A percentile compares a stretch with the other conserved stretches of the same genome.
Conservation (phyloP, 2,888 invertebrate species). For the Mycalesis mineus region DNA sequence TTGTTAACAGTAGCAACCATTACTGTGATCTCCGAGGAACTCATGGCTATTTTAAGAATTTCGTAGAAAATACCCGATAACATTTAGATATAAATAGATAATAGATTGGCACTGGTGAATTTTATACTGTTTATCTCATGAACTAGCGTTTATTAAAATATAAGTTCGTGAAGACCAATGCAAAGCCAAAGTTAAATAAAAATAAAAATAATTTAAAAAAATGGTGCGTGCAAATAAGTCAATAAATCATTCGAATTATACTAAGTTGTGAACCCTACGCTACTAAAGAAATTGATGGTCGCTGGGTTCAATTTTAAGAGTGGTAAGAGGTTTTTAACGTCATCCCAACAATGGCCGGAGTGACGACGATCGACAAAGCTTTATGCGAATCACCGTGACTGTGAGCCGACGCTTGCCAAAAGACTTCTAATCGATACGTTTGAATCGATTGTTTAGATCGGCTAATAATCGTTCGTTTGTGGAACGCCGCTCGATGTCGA, state of each 20-base stretch:
- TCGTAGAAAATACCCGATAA: too few relatives aligned
- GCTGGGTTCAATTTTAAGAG: slow-evolving; percentile 21
- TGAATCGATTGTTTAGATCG: slow-evolving; percentile 40
- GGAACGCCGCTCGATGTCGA: slow-evolving; percentile 42
- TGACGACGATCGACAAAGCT: slow-evolving; percentile 17
- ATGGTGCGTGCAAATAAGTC: too few relatives aligned
- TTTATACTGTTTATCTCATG: too few relatives aligned
- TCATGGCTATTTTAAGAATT: too few relatives aligned
- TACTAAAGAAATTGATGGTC: slow-evolving; percentile 12
- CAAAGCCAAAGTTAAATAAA: too few relatives aligned
- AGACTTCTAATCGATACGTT: slow-evolving; percentile 23
- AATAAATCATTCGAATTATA: neutral
- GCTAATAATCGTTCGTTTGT: slow-evolving; percentile 29
- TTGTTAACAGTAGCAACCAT: too few relatives aligned
- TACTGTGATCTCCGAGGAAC: too few relatives aligned
- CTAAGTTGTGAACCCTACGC: slow-evolving; percentile 3
- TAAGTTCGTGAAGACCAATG: too few relatives aligned
- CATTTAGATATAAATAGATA: too few relatives aligned
- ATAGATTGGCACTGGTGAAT: too few relatives aligned
- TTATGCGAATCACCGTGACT: slow-evolving; percentile 24
- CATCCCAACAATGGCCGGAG: slow-evolving; percentile 11
- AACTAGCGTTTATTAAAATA: too few relatives aligned
- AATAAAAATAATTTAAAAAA: neutral
- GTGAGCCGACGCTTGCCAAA: slow-evolving; percentile 24
- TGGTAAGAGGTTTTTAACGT: slow-evolving; percentile 20